phyloP scores from a whole-genome alignment of 1,140 invertebrate genomes.

The Globodera ellingtonae region DNA sequence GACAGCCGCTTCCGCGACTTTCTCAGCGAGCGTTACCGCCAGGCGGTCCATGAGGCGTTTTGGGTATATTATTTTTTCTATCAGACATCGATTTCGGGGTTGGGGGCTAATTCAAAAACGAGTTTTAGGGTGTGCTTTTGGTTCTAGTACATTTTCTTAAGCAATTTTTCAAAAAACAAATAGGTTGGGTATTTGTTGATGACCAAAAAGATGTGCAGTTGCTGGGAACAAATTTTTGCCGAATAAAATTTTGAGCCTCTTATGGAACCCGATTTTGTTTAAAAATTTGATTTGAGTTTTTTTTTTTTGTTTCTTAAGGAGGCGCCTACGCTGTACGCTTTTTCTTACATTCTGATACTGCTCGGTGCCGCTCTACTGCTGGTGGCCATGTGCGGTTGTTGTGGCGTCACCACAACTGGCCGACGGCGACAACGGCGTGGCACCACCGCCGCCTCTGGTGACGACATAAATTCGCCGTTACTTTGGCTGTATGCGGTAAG shows the following conservation, averaged over 20 bases:
- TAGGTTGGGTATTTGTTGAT: too few relatives aligned
- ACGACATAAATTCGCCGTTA: constrained; percentile 42
- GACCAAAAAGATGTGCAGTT: too few relatives aligned
- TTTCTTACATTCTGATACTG: constrained; percentile 63
- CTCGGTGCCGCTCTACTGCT: constrained; percentile 61
- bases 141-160: too few relatives aligned
- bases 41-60: constrained; percentile 63
- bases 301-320: constrained; percentile 20
- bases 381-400: constrained; percentile 61
- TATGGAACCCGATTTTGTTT: not conserved
- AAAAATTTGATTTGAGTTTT: not conserved
- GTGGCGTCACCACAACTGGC: constrained; percentile 41
- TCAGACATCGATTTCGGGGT: too few relatives aligned
- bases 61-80: constrained; percentile 35
- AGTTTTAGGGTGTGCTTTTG: too few relatives aligned
- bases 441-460: not conserved
- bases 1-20: constrained; percentile 65
- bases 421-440: not conserved
- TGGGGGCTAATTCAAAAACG: too few relatives aligned
- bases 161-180: too few relatives aligned
- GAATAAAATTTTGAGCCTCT: too few relatives aligned
- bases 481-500: constrained; percentile 54
- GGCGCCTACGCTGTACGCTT: constrained; percentile 59
- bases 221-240: too few relatives aligned
- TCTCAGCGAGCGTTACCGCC: constrained; percentile 63